Evolutionary conservation across 2,888 invertebrate genomes (phyloP).

Genomic region (Parnassius smintheus): DNA sequence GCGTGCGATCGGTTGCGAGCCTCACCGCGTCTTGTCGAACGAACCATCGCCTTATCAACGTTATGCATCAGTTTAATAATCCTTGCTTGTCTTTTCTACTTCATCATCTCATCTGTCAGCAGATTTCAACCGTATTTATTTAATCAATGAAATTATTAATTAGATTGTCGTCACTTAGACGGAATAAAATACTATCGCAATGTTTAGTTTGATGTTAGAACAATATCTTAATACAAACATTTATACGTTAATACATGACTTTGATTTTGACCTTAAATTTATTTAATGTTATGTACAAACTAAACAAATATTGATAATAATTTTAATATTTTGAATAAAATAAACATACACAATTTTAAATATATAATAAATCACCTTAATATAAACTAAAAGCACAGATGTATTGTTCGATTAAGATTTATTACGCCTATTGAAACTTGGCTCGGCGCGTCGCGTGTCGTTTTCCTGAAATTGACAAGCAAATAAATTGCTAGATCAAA

Average conservation of each 20-base stretch:
- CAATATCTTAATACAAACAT: too few species aligned
- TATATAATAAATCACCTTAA: conserved; percentile 32
- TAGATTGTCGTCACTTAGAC: too few species aligned
- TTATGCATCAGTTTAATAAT: conserved; percentile 66
- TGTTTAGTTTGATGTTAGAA: too few species aligned
- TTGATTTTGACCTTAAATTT: too few species aligned
- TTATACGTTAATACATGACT: too few species aligned
- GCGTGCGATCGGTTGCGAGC: conserved; percentile 49
- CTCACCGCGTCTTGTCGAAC: conserved; percentile 34
- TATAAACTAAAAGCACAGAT: conserved; percentile 32
- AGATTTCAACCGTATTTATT: conserved; percentile 37
- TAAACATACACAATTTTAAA: too few species aligned
- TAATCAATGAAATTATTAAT: conserved; percentile 8
- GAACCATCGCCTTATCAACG: conserved; percentile 62
- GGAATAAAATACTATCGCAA: too few species aligned
- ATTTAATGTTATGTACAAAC: too few species aligned
- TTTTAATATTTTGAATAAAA: too few species aligned
- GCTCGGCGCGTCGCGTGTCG: conserved; percentile 61
- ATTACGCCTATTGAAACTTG: conserved; percentile 38
- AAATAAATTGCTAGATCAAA: conserved; percentile 76
- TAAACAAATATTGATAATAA: too few species aligned
- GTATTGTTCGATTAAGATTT: conserved; percentile 45
- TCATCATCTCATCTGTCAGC: conserved; percentile 63
- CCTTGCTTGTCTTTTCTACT: conserved; percentile 64
- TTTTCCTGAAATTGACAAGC: conserved; percentile 77